Evolutionary conservation across 2,113 vertebrate species (phyloP), one percentile per base, ranked within the genome.

Genomic region (Anolis carolinensis): DNA sequence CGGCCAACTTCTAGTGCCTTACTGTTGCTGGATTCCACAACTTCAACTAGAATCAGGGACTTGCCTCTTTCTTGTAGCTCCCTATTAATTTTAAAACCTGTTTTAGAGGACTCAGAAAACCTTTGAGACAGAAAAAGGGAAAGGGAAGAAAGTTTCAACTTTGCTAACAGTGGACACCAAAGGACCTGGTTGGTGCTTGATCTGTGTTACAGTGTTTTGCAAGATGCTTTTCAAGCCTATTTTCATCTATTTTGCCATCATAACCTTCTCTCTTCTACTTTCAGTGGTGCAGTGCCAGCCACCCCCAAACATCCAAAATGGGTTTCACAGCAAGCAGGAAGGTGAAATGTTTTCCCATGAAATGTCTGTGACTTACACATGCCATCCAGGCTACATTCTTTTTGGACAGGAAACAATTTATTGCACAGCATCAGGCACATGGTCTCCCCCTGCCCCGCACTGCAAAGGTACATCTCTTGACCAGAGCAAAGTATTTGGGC

Each of bases 381-480:
- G 96, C 50, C 74, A 96, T 6, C 82, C 67, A 0, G 96, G 95
- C 0, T 96, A 95, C 0, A 27, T 74, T 85, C 95, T 96, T 68
- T 27, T 74, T 0, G 96, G 95, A 83, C 79, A 80, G 79, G 91
- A 86, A 70, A 73, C 23, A 0, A 90, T 97, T n/a, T 82, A 23
- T 5, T 97, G 96, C 23, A 92, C 63, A 89, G 92, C 75, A 20
- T 14, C 94, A 3, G 95, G 96, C 65, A 6, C 3, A 10, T 97
- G 96, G 96, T 95, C 88, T 85, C 55, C 87, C 79, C 76, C 65
- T 2, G 73, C 87, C 39, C 96, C 95, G 0, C 82, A 10, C 0
- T 97, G 96, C 2, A 71, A 95, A 94, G 95, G 95, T 96, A 94
- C 6, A 25, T 70, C 30, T 92, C 90, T 81, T 32, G 30, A 52